Conservation (phyloP, 2,888 invertebrate species). For the Ennomos quercinarius region DNA sequence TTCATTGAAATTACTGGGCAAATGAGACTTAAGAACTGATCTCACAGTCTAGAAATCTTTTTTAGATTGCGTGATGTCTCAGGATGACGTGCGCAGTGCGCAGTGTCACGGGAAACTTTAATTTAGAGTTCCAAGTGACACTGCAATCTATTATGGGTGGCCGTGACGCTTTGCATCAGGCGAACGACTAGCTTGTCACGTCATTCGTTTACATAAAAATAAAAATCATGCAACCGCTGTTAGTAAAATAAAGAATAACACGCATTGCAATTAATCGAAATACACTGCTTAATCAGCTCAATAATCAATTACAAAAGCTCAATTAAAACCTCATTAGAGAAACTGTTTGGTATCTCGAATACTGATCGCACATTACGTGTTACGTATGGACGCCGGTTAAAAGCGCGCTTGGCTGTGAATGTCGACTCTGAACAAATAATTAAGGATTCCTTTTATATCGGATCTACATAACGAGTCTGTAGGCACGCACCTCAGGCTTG, state of each 20-base stretch:
- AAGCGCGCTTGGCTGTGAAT: constrained; percentile 8
- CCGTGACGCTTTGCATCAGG: too few relatives aligned
- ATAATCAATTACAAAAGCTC: constrained; percentile 26
- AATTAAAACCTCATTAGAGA: constrained; percentile 33
- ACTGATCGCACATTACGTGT: constrained; percentile 23
- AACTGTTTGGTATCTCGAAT: constrained; percentile 16
- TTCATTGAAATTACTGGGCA: too few relatives aligned
- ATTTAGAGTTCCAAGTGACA: too few relatives aligned
- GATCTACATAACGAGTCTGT: constrained; percentile 16
- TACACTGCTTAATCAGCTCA: constrained; percentile 20
- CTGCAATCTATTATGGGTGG: too few relatives aligned
- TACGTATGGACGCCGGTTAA: neutral
- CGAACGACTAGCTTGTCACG: too few relatives aligned
- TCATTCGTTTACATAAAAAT: too few relatives aligned
- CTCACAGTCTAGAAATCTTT: too few relatives aligned
- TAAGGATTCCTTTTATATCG: constrained; percentile 24
- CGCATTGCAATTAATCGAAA: constrained; percentile 19
- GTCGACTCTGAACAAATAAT: constrained; percentile 18
- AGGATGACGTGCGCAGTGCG: too few relatives aligned
- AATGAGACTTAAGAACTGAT: too few relatives aligned
- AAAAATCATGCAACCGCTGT: too few relatives aligned
- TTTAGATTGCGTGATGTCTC: too few relatives aligned
- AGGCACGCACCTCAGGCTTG: constrained; percentile 11
- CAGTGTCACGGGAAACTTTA: too few relatives aligned
- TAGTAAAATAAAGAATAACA: constrained; percentile 1